These are phyloP conservation scores for Addax nasomaculatus DNA, from an alignment of 2,113 vertebrate species.

Conservation along the genomic window DNA sequence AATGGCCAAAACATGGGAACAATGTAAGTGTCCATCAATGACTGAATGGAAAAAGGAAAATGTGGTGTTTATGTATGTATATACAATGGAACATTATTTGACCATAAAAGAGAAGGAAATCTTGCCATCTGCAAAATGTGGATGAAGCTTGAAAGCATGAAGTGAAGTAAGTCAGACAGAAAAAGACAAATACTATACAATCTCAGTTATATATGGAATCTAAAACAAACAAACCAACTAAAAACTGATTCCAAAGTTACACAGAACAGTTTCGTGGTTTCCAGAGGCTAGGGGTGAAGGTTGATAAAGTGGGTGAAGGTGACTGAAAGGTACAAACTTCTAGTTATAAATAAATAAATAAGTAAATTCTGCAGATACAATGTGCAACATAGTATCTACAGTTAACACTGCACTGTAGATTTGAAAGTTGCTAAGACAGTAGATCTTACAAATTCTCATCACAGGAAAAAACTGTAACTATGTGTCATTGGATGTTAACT, in stretches of 20 bases:
- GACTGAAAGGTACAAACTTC: background rate
- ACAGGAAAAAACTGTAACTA: background rate
- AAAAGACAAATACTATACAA: background rate
- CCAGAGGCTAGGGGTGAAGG: background rate
- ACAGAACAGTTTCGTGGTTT: background rate
- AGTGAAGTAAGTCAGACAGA: background rate
- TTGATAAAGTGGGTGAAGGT: background rate
- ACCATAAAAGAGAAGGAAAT: background rate
- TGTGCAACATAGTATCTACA: background rate
- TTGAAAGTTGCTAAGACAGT: background rate
- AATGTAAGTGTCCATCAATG: background rate
- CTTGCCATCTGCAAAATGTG: background rate
- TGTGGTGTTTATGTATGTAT: background rate
- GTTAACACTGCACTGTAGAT: background rate
- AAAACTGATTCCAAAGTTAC: background rate
- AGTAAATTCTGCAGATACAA: background rate
- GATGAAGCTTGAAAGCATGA: background rate
- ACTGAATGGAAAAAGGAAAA: background rate
- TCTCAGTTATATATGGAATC: background rate
- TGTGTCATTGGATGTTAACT: background rate
- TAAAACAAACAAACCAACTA: background rate
- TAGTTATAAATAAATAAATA: background rate
- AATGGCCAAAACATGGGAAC: background rate
- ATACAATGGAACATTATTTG: background rate
- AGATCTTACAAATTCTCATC: background rate